Evolutionary conservation across 2,888 invertebrate genomes (phyloP).

Genomic region (Eilema depressum): DNA sequence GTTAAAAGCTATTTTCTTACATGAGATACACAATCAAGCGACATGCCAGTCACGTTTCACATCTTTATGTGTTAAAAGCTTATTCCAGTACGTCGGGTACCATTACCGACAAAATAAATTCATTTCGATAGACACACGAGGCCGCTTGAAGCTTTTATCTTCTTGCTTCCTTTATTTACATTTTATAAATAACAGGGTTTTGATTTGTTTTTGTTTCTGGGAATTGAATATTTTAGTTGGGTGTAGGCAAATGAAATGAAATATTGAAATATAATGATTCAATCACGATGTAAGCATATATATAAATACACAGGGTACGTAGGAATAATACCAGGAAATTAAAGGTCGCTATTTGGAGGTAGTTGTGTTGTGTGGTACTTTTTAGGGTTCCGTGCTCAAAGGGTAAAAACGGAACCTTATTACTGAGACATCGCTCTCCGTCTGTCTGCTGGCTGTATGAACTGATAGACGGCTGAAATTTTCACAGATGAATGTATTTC

Average conservation of each 20-base stretch:
- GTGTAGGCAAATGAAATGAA: background rate
- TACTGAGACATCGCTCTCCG: too few relatives aligned
- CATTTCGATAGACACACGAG: constrained; percentile 44
- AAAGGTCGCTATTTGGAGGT: too few relatives aligned
- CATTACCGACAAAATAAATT: constrained; percentile 57
- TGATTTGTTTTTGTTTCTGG: constrained; percentile 4
- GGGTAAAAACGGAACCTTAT: too few relatives aligned
- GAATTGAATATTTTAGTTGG: background rate
- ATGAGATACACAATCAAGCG: constrained; percentile 18
- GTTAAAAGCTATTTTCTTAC: constrained; percentile 11
- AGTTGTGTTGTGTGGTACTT: too few relatives aligned
- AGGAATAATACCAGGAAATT: too few relatives aligned
- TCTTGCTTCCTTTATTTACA: constrained; percentile 27
- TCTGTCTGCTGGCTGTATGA: too few relatives aligned
- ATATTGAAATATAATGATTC: background rate
- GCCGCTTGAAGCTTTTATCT: constrained; percentile 37
- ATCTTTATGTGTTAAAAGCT: constrained; percentile 55
- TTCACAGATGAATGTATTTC: too few relatives aligned
- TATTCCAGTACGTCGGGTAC: constrained; percentile 45
- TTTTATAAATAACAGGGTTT: constrained; percentile 12
- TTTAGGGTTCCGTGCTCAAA: too few relatives aligned
- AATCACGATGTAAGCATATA: background rate
- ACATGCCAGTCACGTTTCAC: constrained; percentile 37
- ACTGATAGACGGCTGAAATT: too few relatives aligned
- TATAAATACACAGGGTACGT: too few relatives aligned